phyloP scores from a whole-genome alignment of 35 echinoderm and acorn worm genomes.

The Hemicentrotus pulcherrimus region DNA sequence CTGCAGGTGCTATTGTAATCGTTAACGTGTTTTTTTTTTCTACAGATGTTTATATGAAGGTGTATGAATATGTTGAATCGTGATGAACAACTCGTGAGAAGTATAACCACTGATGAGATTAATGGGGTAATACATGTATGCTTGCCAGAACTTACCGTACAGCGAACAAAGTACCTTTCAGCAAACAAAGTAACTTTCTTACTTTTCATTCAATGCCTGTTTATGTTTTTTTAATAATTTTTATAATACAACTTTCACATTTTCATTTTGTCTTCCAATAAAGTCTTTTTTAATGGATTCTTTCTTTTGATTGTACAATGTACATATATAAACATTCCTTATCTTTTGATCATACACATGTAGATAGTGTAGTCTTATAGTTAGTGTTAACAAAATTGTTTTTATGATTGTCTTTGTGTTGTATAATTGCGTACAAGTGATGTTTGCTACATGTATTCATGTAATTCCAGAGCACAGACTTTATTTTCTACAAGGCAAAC shows the following conservation, averaged over 20 bases:
- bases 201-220: background rate
- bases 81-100: background rate
- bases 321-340: background rate
- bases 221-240: background rate
- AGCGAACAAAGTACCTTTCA: no score
- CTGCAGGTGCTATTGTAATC: background rate
- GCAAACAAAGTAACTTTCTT: background rate
- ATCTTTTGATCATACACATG: background rate
- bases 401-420: background rate
- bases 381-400: background rate
- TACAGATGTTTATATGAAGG: background rate
- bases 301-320: background rate
- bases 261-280: background rate
- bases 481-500: no score
- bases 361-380: background rate
- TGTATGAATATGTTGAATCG: background rate
- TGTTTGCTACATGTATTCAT: no score
- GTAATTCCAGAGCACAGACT: no score
- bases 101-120: background rate
- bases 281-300: background rate
- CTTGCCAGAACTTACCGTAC: constrained; percentile 4
- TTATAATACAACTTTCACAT: background rate
- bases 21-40: background rate
- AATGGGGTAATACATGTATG: background rate
- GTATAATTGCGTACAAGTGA: no score